Conservation (phyloP, 2,113 vertebrate species). For the Dromiciops gliroides region DNA sequence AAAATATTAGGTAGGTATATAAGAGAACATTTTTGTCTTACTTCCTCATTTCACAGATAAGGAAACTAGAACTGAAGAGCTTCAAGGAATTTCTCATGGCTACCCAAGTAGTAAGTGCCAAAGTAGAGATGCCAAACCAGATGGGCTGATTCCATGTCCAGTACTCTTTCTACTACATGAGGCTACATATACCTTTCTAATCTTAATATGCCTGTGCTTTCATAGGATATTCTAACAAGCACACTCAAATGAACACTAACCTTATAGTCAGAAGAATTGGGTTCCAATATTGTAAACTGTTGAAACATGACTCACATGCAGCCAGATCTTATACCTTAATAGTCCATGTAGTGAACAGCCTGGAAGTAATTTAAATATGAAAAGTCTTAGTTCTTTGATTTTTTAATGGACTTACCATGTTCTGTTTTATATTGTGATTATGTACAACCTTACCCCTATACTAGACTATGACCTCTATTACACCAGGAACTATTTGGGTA, state of each 20-base stretch:
- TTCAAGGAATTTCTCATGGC: background rate
- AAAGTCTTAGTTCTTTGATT: background rate
- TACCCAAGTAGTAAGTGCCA: too few relatives aligned
- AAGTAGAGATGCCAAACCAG: too few relatives aligned
- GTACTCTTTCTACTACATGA: too few relatives aligned
- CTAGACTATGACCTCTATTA: too few relatives aligned
- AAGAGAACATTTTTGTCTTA: background rate
- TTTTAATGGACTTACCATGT: background rate
- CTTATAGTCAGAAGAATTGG: background rate
- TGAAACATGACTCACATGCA: background rate
- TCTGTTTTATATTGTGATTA: background rate
- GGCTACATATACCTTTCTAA: background rate
- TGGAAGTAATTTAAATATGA: background rate
- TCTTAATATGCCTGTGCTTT: background rate
- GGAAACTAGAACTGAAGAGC: background rate
- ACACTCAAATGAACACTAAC: background rate
- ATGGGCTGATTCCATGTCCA: too few relatives aligned
- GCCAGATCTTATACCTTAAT: background rate
- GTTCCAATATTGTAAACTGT: background rate
- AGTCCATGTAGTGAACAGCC: background rate
- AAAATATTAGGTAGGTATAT: background rate
- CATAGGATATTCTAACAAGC: background rate
- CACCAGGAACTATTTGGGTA: background rate
- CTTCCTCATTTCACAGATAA: background rate
- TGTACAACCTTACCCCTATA: background rate